Conservation (phyloP, 23 tunicate genomes). For the Corella eumyota region DNA sequence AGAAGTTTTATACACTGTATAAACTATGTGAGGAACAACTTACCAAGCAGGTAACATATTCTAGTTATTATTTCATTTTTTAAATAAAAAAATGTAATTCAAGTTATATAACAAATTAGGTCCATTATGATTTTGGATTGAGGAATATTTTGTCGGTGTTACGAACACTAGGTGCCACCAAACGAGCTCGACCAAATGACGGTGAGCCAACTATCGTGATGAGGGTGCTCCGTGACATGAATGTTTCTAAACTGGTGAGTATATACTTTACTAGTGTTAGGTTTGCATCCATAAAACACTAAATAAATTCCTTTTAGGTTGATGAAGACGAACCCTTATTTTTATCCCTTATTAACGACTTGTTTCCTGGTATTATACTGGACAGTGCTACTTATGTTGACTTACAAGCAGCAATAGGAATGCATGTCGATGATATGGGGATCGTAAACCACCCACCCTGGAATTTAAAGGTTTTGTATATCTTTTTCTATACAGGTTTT, state of each 20-base stretch:
- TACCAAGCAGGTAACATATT: conserved; percentile 78
- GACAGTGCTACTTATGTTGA: conserved; percentile 95
- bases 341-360: conserved; percentile 81
- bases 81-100: not conserved
- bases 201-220: conserved; percentile 92
- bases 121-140: conserved; percentile 97
- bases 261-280: not conserved
- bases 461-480: conserved; percentile 72
- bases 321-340: conserved; percentile 99
- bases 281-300: not conserved
- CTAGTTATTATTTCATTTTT: not conserved
- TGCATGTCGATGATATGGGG: conserved; percentile 72
- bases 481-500: not conserved
- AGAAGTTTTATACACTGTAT: conserved; percentile 91
- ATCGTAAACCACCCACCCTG: conserved; percentile 97
- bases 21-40: conserved; percentile 99
- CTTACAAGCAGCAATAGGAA: conserved; percentile 72
- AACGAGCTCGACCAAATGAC: conserved; percentile 79
- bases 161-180: conserved; percentile 89
- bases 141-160: conserved; percentile 94
- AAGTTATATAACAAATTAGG: too few species aligned
- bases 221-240: conserved; percentile 98
- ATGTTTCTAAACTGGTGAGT: conserved; percentile 87
- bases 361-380: conserved; percentile 92
- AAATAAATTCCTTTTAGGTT: conserved; percentile 37